These are phyloP conservation scores for Drosophila putrida DNA, from an alignment of 2,888 invertebrate genomes.

Conservation along the genomic window DNA sequence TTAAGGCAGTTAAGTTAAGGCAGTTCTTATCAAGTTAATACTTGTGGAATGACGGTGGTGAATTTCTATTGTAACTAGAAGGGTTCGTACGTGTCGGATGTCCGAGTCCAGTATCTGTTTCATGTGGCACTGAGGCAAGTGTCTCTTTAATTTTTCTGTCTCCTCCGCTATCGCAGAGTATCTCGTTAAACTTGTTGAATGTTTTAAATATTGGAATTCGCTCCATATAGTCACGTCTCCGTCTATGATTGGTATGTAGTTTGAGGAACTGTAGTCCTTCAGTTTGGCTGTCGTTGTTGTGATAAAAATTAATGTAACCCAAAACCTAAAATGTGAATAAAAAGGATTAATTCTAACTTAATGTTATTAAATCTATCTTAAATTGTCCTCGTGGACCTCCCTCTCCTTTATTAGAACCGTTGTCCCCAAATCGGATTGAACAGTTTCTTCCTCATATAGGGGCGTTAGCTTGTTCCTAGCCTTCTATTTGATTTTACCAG, in stretches of 20 bases:
- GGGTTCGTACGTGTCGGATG: not conserved
- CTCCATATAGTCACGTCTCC: constrained; percentile 25
- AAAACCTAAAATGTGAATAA: not conserved
- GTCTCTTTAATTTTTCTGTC: not conserved
- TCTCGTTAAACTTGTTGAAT: constrained; percentile 8
- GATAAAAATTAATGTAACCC: not conserved
- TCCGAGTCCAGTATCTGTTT: constrained; percentile 2
- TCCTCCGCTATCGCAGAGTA: constrained; percentile 13
- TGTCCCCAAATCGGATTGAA: constrained; percentile 8
- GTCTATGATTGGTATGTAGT: constrained; percentile 29
- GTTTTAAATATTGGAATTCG: constrained; percentile 13
- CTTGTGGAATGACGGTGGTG: constrained; percentile 2
- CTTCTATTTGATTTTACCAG: constrained; percentile 1
- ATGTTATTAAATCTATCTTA: too few species aligned
- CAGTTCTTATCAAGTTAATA: not conserved
- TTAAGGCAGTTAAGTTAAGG: not conserved
- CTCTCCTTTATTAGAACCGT: not conserved
- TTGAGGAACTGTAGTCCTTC: constrained; percentile 17
- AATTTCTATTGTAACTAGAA: not conserved
- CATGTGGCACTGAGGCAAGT: constrained; percentile 11
- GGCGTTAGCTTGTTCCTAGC: constrained; percentile 9
- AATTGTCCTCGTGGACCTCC: too few species aligned
- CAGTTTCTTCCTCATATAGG: not conserved
- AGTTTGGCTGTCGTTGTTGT: not conserved
- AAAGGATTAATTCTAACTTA: too few species aligned